Base-by-base conservation (phyloP, 2,888 invertebrate species). In the Heliconius ethilla region DNA sequence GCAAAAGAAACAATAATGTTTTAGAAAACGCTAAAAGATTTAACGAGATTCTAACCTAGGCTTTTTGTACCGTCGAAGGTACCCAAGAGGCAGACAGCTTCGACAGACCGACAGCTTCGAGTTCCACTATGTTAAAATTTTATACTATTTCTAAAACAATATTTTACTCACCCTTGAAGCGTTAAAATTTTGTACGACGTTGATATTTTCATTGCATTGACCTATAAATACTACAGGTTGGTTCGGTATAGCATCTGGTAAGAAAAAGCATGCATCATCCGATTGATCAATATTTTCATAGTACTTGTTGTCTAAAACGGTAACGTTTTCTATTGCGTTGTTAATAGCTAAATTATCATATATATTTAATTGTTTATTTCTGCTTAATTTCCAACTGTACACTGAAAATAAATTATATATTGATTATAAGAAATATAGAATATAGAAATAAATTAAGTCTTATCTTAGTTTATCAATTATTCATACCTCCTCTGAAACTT, bases 341-440 rank as follows among this genome's bases (percentile, higher is more conserved):
- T 87, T 85, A 45, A 93, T 92, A 0, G 87, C 83, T 3, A 76
- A 70, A 10, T 65, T 81, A 0, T 87, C 86, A 22, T 80, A 77
- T 66, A 76, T 0, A 0, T 88, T 84, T 1, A 91, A 82, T 45
- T 83, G 73, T 63, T 80, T 86, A 0, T 82, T 85, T 82, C 90
- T 88, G 79, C 94, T 92, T 0, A 94, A 87, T 77, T 93, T 92
- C 93, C 92, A 94, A 79, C 91, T 91, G 86, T 88, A 92, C 13
- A 94, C 94, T 94, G 81, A 78, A 85, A 83, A 65, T 40, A 15
- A 33, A 67, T 15, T 1, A 27, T 27, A 13, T 27, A 40, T 15
- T 6, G 27, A 59, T 29, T 1, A 29, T 63, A 27, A 29, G 15
- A 13, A 27, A 25, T 15, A 13, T 27, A 63, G 2, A 27, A 27